Evolutionary conservation across 2,888 invertebrate genomes (phyloP), one percentile per base, ranked within the genome.

Genomic region (Allacma fusca): DNA sequence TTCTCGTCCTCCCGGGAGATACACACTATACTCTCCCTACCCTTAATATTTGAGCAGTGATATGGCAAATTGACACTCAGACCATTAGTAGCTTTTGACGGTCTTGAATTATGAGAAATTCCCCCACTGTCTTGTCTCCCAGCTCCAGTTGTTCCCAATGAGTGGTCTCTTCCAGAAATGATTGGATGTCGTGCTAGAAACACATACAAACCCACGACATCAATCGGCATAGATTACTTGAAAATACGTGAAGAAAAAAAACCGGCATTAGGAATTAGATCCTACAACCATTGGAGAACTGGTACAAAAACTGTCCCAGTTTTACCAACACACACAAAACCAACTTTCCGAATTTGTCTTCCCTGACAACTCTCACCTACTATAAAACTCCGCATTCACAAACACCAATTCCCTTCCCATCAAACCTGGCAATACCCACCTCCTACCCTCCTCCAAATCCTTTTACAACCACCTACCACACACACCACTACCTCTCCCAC

Each of bases 161-260:
- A 68, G 43, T n/a, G 68, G 23, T 40, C 43, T 23, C 19, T 62
- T 23, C 23, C 68, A 12, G 44, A 23, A 73, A 43, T 19, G 62
- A 24, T 1, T 23, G 43, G 74, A 40, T 74, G 29, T 43, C 74
- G 74, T 74, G 74, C 43, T 74, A 26, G 62, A 74, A 74, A 62
- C 65, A 74, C 74, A 74, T 74, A 21, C 26, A 72, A 59, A 62
- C 16, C 23, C 40, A 40, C 4, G 34, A 40, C 40, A 21, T 16
- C 21, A 21, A 34, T 68, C n/a, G 28, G 19, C 19, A 40, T 68
- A n/a, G 21, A 68, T 34, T 24, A 62, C 2, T 29, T 16, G 57
- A 57, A 26, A n/a, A 50, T 4, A n/a, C n/a, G n/a, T n/a, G n/a
- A 26, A 50, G 1, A 16, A 70, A 26, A 50, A 70, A 50, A 50